Evolutionary conservation across 2,888 invertebrate species (phyloP), one percentile per base, ranked within the genome.

Genomic region (Scaptomyza cyrtandrae): DNA sequence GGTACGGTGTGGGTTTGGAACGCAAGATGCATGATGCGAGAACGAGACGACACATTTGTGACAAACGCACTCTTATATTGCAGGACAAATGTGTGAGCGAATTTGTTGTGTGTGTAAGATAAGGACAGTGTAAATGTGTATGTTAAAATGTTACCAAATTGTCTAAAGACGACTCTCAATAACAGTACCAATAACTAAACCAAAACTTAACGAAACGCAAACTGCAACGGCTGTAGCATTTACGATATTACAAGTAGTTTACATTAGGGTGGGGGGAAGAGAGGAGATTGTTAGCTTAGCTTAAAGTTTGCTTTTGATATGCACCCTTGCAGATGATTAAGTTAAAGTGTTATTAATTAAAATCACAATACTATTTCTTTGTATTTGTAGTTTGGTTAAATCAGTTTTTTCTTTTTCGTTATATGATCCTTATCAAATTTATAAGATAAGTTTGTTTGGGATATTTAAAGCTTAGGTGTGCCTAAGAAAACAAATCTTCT

Each of bases 1-100:
- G 56, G 39, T 49, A 6, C 4, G 4, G 4, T 41, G 14, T 39
- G 7, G 6, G 39, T 41, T 6, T 41, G 16, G 2, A 3, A 48
- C 55, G 59, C 64, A 70, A 74, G 60, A 74, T 39, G 39, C 71
- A 71, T 49, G 59, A 53, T 54, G 74, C 75, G 62, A 67, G 62
- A 67, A 75, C 71, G 55, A 71, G 59, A 75, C 71, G 53, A 75
- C 68, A 75, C 58, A 63, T 35, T 41, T 71, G 66, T 66, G 66
- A 60, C 60, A 54, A 52, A 56, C 53, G 71, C n/a, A n/a, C n/a
- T n/a, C n/a, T n/a, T n/a, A n/a, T n/a, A n/a, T n/a, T n/a, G n/a
- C 39, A 56, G 58, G 39, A 71, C 49, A 31, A 37, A 54, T 61
- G 39, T 39, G 41, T 45, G 56, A 48, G 49, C 62, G 44, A 44